phyloP scores from a whole-genome alignment of 2,797 vertebrate species.

The Parambassis ranga region DNA sequence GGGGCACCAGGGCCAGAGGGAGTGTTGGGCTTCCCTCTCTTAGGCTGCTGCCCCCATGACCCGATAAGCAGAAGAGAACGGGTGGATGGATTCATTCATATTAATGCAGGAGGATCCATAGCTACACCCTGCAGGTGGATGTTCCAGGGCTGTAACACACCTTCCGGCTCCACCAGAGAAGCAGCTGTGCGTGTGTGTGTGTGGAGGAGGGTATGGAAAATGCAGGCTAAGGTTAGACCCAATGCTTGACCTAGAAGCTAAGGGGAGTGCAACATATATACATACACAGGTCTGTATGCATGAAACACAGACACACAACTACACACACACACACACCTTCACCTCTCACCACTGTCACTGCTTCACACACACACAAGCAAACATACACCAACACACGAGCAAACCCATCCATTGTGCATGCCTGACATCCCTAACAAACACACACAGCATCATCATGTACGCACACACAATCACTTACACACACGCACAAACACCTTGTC shows the following conservation, averaged over 20 bases:
- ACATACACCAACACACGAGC: not conserved
- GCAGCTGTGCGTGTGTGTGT: not conserved
- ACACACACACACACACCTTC: not conserved
- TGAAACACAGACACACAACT: not conserved
- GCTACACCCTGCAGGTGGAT: too few species aligned
- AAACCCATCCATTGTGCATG: not conserved
- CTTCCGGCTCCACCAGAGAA: too few species aligned
- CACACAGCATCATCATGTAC: not conserved
- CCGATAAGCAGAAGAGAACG: too few species aligned
- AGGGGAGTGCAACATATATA: too few species aligned
- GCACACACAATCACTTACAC: not conserved
- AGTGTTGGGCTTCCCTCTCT: too few species aligned
- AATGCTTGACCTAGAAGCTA: not conserved
- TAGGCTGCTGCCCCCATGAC: too few species aligned
- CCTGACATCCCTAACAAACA: not conserved
- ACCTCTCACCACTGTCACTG: not conserved
- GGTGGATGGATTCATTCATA: too few species aligned
- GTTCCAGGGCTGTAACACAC: too few species aligned
- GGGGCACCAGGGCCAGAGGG: too few species aligned
- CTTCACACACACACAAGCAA: not conserved
- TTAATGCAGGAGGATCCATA: too few species aligned
- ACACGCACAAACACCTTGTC: not conserved
- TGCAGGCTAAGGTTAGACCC: conserved; percentile 16
- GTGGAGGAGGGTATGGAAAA: too few species aligned
- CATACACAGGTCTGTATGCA: not conserved